These are phyloP conservation scores for Petrolisthes manimaculis DNA, from an alignment of 2,888 invertebrate species.

Conservation along the genomic window DNA sequence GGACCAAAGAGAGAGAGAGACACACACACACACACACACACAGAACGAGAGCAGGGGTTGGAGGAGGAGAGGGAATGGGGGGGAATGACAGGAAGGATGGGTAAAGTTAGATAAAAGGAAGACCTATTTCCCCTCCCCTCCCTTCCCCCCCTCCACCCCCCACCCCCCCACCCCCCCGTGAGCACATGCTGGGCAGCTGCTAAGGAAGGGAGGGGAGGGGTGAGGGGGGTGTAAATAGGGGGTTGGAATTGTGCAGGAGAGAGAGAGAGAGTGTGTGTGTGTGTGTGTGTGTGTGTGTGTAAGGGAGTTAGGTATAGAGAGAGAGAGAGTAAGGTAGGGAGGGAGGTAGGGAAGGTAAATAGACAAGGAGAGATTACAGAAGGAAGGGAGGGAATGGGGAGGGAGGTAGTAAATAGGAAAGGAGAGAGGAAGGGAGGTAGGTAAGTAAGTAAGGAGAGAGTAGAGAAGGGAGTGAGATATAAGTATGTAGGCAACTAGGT, in stretches of 20 bases:
- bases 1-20: background rate
- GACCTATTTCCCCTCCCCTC: background rate
- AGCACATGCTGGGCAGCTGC: constrained; percentile 3
- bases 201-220: background rate
- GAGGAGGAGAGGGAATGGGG: too few relatives aligned
- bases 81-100: constrained; percentile 1
- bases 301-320: background rate
- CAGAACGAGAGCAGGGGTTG: background rate
- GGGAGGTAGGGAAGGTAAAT: background rate
- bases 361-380: background rate
- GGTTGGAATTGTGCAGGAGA: background rate
- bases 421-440: background rate
- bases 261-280: background rate
- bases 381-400: background rate
- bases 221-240: background rate
- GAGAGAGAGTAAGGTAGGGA: background rate
- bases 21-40: background rate
- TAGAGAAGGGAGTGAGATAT: too few relatives aligned
- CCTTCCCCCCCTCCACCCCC: background rate
- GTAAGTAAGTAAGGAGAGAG: too few relatives aligned
- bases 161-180: background rate
- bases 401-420: background rate
- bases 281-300: background rate
- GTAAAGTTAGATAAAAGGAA: constrained; percentile 14
- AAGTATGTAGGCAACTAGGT: too few relatives aligned